phyloP scores from a whole-genome alignment of 2,888 invertebrate species.

The Epinotia bilunana region DNA sequence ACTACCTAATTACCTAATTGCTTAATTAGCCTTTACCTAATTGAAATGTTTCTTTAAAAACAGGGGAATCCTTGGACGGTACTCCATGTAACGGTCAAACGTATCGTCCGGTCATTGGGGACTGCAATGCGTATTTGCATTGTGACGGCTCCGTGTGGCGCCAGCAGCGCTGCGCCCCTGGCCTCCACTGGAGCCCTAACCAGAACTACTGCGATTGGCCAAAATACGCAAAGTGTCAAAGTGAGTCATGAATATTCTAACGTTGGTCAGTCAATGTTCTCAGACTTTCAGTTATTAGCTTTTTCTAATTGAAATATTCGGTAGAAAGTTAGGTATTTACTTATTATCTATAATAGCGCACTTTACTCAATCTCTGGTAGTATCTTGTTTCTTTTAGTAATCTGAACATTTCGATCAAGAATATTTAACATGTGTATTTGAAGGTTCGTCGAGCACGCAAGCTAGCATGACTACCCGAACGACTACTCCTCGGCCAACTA shows the following conservation, averaged over 20 bases:
- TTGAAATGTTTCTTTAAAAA: not conserved
- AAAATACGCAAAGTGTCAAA: slow-evolving; percentile 87
- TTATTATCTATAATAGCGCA: too few relatives aligned
- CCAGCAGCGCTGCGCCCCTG: slow-evolving; percentile 90
- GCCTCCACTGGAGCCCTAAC: slow-evolving; percentile 91
- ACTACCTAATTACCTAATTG: too few relatives aligned
- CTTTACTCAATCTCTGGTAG: too few relatives aligned
- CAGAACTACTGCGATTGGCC: slow-evolving; percentile 93
- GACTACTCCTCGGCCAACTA: slow-evolving; percentile 13
- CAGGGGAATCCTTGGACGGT: slow-evolving; percentile 56
- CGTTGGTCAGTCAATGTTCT: too few relatives aligned
- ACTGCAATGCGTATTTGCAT: slow-evolving; percentile 90
- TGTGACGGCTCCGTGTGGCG: slow-evolving; percentile 88
- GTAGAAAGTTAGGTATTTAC: too few relatives aligned
- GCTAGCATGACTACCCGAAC: not conserved
- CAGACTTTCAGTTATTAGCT: not conserved
- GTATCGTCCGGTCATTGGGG: slow-evolving; percentile 84
- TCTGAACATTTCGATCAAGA: not conserved
- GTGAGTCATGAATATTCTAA: slow-evolving; percentile 50
- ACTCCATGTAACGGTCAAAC: slow-evolving; percentile 66
- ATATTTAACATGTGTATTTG: not conserved
- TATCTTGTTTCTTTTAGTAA: not conserved
- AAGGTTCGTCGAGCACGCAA: slow-evolving; percentile 23
- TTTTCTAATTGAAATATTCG: not conserved
- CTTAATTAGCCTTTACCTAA: not conserved